Conservation (phyloP, 2,888 invertebrate species). For the Octodonta nipae region DNA sequence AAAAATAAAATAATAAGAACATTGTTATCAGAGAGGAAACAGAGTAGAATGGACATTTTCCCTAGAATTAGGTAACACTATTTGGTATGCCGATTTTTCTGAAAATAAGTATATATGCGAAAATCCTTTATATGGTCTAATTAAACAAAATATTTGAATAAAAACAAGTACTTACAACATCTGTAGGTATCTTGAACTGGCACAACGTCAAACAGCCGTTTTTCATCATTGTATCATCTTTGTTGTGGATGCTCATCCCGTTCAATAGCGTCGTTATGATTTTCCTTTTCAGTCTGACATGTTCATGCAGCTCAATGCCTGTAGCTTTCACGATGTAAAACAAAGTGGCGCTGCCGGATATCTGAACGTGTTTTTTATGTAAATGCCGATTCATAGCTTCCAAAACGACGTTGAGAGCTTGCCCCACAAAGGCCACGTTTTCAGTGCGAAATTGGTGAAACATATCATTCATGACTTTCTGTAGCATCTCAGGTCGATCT, state of each 20-base stretch:
- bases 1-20: too few species aligned
- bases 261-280: slow-evolving; percentile 73
- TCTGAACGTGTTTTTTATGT: slow-evolving; percentile 80
- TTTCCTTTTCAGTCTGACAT: slow-evolving; percentile 57
- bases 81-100: too few species aligned
- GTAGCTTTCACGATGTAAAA: slow-evolving; percentile 89
- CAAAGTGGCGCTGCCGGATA: slow-evolving; percentile 83
- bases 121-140: too few species aligned
- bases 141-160: too few species aligned
- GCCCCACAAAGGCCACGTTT: slow-evolving; percentile 59
- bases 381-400: slow-evolving; percentile 83
- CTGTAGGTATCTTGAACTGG: slow-evolving; percentile 87
- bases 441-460: slow-evolving; percentile 79
- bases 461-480: slow-evolving; percentile 77
- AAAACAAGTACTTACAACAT: slow-evolving; percentile 79
- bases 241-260: slow-evolving; percentile 75
- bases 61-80: too few species aligned
- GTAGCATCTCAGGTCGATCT: slow-evolving; percentile 69
- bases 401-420: slow-evolving; percentile 67
- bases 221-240: slow-evolving; percentile 87
- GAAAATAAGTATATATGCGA: too few species aligned
- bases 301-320: slow-evolving; percentile 55
- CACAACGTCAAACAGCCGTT: slow-evolving; percentile 91
- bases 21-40: too few species aligned
- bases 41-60: too few species aligned